Base-by-base conservation (phyloP, 2,113 vertebrate species). In the Oreochromis aureus region DNA sequence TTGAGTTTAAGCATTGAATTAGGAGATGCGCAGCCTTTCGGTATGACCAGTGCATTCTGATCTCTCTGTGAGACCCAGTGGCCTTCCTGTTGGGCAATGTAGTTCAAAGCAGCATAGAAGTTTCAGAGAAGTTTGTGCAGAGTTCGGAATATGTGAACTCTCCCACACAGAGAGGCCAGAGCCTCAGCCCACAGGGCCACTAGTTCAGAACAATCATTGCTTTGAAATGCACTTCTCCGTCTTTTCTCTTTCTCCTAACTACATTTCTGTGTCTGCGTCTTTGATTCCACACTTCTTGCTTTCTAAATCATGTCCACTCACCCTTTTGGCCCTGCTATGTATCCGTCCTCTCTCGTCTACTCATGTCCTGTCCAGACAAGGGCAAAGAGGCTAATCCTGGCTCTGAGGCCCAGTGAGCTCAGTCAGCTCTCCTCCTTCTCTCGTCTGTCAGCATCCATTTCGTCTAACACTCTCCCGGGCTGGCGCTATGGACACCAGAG, bases 351-450 rank as follows among this genome's bases (percentile, higher is more conserved):
- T 82, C 78, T 85, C 3, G 56, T 71, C 81, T 85, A 73, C 85
- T 85, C 82, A 41, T 87, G 88, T 86, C 78, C 89, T 86, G 71
- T 82, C 71, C 85, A 89, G 88, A 91, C 92, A 91, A 92, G 92
- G 94, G 83, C 90, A 89, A 88, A 94, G 83, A 91, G 88, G 94
- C 89, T 95, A 94, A 95, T 95, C 92, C 91, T 93, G 89, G 85
- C 92, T 91, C 86, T 84, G 84, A 94, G 89, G 91, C 89, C 86
- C 88, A 85, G 86, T 81, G 16, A 89, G 89, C 92, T 90, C 89
- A 86, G 88, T 91, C 89, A 91, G 93, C 90, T 89, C 89, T 58
- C 80, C 84, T 58, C 76, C 84, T 73, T 44, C 85, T 83, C 88
- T 91, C 58, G 10, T 92, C 89, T 93, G 90, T 92, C 93, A 94